These are phyloP conservation scores for Piscicola geometra DNA, from an alignment of 2,888 invertebrate species.

Conservation along the genomic window DNA sequence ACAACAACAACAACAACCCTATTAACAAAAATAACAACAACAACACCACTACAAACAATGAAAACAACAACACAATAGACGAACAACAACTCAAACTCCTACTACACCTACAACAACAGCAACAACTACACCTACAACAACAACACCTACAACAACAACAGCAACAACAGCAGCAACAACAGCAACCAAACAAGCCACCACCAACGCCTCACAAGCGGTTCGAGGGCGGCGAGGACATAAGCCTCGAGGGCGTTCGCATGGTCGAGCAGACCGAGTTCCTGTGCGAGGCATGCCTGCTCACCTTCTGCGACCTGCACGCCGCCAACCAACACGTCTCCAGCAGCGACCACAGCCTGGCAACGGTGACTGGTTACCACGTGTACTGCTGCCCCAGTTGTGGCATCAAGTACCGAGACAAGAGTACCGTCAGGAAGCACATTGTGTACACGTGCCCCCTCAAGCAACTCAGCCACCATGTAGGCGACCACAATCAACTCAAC, in stretches of 20 bases:
- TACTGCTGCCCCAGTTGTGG: slow-evolving; percentile 36
- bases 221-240: slow-evolving; percentile 27
- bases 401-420: slow-evolving; percentile 38
- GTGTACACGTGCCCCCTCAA: slow-evolving; percentile 30
- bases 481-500: neutral
- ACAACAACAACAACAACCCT: neutral
- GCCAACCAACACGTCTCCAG: slow-evolving; percentile 34
- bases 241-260: slow-evolving; percentile 34
- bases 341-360: slow-evolving; percentile 35
- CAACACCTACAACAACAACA: neutral
- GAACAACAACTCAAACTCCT: neutral
- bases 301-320: slow-evolving; percentile 25
- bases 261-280: slow-evolving; percentile 36
- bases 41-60: neutral
- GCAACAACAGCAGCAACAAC: neutral
- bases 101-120: neutral
- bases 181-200: neutral
- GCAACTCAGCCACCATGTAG: neutral
- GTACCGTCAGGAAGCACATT: slow-evolving; percentile 37
- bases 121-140: neutral
- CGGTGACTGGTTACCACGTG: slow-evolving; percentile 35
- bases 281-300: slow-evolving; percentile 36
- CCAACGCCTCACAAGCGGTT: neutral
- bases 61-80: neutral
- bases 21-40: no score